Evolutionary conservation across 2,113 vertebrate species (phyloP), one percentile per base, ranked within the genome.

Genomic region (Helogale parvula): DNA sequence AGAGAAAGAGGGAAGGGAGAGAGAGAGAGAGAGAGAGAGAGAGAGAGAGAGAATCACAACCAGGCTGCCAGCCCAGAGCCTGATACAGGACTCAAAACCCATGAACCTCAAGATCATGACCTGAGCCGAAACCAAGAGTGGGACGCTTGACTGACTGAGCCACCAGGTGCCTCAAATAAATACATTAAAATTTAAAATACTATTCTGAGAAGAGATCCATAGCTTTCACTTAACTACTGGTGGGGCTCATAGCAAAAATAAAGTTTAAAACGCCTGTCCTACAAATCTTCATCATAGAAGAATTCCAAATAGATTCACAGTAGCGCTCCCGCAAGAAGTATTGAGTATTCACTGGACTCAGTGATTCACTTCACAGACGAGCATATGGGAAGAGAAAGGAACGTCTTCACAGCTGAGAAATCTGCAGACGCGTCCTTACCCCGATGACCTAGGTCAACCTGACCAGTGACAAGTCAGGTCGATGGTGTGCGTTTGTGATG

Each of bases 251-350:
- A 52, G 52, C 29, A 63, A 77, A 81, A 88, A 25, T 65, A 81
- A 72, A 72, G 38, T 15, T n/a, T 19, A 47, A 86, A 65, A 47
- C 27, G 81, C 29, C 29, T 90, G 60, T 31, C 57, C 45, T 66
- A 52, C 60, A 93, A 41, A 38, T 45, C 7, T 84, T 41, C 35
- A 45, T 54, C 52, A 52, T 5, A 71, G 63, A 71, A n/a, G 69
- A 77, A 71, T 69, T 83, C 76, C 87, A 80, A n/a, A 38, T 71
- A 45, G 80, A 41, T 71, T 68, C 31, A 7, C 14, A n/a, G 16
- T n/a, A 5, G 19, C 33, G 4, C 1, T 68, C 33, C 1, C 1
- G 1, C 68, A 35, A 57, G 27, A 74, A 2, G 14, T 60, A 33
- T 71, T 80, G 35, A 45, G 4, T 69, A 13, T 60, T 76, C 33